Evolutionary conservation across 1,140 invertebrate species (phyloP), one percentile per base, ranked within the genome.

Genomic region (Parapsyche elsis): DNA sequence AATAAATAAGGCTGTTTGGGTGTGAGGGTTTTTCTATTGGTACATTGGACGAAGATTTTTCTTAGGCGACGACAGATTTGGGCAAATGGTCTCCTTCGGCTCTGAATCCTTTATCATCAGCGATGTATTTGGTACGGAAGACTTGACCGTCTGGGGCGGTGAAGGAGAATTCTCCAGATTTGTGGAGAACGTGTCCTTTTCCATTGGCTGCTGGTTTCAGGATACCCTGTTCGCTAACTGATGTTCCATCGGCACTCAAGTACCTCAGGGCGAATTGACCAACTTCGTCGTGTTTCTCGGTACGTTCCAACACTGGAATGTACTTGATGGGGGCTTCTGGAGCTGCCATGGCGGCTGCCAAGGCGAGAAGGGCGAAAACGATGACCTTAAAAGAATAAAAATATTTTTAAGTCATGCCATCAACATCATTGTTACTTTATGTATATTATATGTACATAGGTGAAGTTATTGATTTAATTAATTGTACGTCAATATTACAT

Each of bases 251-350:
- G 9, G 84, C 87, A 19, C 86, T 87, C 45, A 86, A 80, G 81
- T 88, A 89, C 5, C 86, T 85, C 19, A 88, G 82, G 0, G 86
- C 84, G 79, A 86, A 89, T 81, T 88, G 87, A n/a, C 87, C 87
- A 14, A 78, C 84, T 21, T 87, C 86, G 67, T 88, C 87, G 67
- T 86, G 86, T 10, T 86, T 83, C 49, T 88, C 86, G 49, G 86
- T 86, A 23, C 80, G 71, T 49, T 84, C 80, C 10, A 84, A 70
- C 7, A 85, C 81, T 23, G 84, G 81, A 53, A 84, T 81, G 80
- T 81, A 59, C n/a, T 59, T 76, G 49, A 59, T 44, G n/a, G 30
- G 24, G 44, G 30, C 57, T 5, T 44, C 67, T 45, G 67, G 59
- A 61, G 59, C 71, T 12, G 67, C 76, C 19, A 44, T 44, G 19